Evolutionary conservation across 1,140 invertebrate species (phyloP).

Genomic region (Ips typographus): DNA sequence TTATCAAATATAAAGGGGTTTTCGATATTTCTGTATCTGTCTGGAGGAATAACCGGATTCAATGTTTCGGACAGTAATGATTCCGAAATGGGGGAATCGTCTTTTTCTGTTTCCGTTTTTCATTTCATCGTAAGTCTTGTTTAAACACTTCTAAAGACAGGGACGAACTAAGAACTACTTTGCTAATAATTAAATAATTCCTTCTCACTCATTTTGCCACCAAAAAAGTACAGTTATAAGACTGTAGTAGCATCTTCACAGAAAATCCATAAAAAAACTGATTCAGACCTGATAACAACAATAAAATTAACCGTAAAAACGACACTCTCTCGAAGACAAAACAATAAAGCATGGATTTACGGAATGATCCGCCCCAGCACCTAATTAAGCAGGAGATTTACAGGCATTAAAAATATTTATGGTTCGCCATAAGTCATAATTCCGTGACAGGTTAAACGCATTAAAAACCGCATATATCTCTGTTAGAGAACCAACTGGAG

Average conservation of each 20-base stretch:
- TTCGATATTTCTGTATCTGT: slow-evolving; percentile 21
- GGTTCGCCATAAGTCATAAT: slow-evolving; percentile 23
- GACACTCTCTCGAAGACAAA: no score
- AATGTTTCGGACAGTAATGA: slow-evolving; percentile 32
- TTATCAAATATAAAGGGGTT: slow-evolving; percentile 24
- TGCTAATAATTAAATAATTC: neutral
- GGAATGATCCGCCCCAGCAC: slow-evolving; percentile 6
- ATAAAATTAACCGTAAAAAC: no score
- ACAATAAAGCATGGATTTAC: no score
- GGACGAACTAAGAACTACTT: neutral
- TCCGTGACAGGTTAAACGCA: slow-evolving; percentile 20
- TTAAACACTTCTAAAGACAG: neutral
- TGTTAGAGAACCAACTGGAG: slow-evolving; percentile 20
- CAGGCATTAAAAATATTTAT: slow-evolving; percentile 31
- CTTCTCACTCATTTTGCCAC: neutral
- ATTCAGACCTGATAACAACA: no score
- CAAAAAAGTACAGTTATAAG: no score
- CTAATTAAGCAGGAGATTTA: slow-evolving; percentile 33
- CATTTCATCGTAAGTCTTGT: slow-evolving; percentile 3
- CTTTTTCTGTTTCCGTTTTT: slow-evolving; percentile 21
- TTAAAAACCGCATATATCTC: slow-evolving; percentile 26
- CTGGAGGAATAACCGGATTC: slow-evolving; percentile 29
- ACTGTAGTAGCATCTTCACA: no score
- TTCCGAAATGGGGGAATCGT: slow-evolving; percentile 13
- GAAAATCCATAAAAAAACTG: no score